These are phyloP conservation scores for Seladonia tumulorum DNA, from an alignment of 2,888 invertebrate species.

Conservation along the genomic window DNA sequence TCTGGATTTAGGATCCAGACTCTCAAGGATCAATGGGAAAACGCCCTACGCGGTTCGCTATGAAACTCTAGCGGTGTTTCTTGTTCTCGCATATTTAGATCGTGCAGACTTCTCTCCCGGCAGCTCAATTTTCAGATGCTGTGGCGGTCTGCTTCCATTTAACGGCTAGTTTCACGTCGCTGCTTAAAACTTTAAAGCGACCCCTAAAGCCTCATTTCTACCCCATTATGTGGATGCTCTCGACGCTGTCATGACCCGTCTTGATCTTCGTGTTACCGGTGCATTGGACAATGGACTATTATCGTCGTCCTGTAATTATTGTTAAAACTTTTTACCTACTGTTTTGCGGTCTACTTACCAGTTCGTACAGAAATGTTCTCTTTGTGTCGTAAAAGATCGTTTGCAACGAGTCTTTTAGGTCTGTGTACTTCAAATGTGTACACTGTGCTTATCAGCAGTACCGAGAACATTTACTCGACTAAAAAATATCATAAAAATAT, in stretches of 20 bases:
- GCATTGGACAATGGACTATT: background rate
- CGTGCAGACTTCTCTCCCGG: slow-evolving; percentile 6
- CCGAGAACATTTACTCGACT: too few relatives aligned
- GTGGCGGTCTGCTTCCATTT: slow-evolving; percentile 55
- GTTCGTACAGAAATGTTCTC: background rate
- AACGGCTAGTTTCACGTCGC: slow-evolving; percentile 60
- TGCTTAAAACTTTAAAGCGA: slow-evolving; percentile 61
- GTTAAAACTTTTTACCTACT: background rate
- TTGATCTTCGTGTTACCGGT: slow-evolving; percentile 4
- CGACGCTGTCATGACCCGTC: slow-evolving; percentile 22
- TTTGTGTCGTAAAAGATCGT: background rate
- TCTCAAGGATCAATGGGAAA: background rate
- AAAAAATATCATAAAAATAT: too few relatives aligned
- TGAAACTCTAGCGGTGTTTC: background rate
- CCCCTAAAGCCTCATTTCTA: slow-evolving; percentile 47
- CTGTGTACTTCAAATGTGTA: background rate
- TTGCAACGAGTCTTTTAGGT: background rate
- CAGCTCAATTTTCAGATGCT: slow-evolving; percentile 32
- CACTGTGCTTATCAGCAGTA: background rate
- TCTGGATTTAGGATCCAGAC: background rate
- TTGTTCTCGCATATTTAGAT: slow-evolving; percentile 10
- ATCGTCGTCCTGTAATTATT: background rate
- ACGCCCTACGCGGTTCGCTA: background rate
- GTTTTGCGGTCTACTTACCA: background rate
- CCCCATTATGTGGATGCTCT: slow-evolving; percentile 42